phyloP scores from a whole-genome alignment of 2,888 invertebrate genomes.

The Bombyx huttoni region DNA sequence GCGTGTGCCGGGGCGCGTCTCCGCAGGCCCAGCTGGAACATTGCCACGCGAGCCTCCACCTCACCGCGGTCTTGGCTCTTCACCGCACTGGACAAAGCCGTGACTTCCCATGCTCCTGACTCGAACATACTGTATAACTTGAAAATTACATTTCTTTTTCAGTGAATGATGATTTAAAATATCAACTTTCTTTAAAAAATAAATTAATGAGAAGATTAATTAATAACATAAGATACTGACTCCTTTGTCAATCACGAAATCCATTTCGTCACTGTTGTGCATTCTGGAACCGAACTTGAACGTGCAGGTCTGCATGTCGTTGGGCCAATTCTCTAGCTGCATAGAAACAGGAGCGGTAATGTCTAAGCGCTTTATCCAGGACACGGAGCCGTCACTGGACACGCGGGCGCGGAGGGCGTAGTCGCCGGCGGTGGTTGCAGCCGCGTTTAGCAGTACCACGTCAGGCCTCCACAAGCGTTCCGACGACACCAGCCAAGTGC shows the following conservation, averaged over 20 bases:
- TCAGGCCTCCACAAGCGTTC: constrained; percentile 87
- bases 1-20: constrained; percentile 38
- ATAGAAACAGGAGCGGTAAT: constrained; percentile 36
- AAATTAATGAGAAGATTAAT: no score
- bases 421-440: constrained; percentile 70
- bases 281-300: constrained; percentile 84
- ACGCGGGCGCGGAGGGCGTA: constrained; percentile 77
- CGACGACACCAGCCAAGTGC: constrained; percentile 72
- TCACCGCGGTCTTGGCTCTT: constrained; percentile 12
- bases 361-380: constrained; percentile 36
- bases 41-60: constrained; percentile 17
- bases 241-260: constrained; percentile 20
- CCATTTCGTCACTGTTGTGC: constrained; percentile 73
- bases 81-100: constrained; percentile 15
- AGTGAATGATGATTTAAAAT: no score
- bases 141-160: not conserved
- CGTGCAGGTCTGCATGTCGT: constrained; percentile 77
- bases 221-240: not conserved
- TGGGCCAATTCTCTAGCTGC: constrained; percentile 79
- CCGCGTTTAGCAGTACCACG: constrained; percentile 79
- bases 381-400: constrained; percentile 75
- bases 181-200: no score
- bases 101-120: constrained; percentile 42
- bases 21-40: constrained; percentile 25
- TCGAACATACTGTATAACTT: constrained; percentile 20